These are phyloP conservation scores for Trimorus sp. DNA, from an alignment of 2,888 invertebrate species.

Conservation along the genomic window DNA sequence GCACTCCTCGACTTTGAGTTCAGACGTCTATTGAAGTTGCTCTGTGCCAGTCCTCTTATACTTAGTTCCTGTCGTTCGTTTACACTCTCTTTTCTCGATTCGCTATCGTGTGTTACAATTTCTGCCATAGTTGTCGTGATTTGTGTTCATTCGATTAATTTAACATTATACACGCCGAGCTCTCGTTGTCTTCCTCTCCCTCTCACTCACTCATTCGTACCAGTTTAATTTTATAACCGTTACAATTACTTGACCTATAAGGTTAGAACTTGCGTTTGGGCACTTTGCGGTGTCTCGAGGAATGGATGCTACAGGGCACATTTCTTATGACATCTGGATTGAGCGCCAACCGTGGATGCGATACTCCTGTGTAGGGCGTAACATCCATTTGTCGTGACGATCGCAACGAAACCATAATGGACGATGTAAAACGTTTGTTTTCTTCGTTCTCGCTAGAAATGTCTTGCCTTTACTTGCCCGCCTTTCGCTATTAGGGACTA, in stretches of 20 bases:
- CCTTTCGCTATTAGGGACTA: slow-evolving; percentile 68
- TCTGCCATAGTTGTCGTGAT: slow-evolving; percentile 32
- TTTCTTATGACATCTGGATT: neutral
- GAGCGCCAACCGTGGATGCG: slow-evolving; percentile 40
- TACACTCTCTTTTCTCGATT: slow-evolving; percentile 34
- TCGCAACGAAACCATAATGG: slow-evolving; percentile 53
- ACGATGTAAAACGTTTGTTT: slow-evolving; percentile 60
- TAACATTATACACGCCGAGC: slow-evolving; percentile 50
- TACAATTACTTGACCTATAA: slow-evolving; percentile 56
- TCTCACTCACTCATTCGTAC: slow-evolving; percentile 36
- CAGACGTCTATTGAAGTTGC: slow-evolving; percentile 73
- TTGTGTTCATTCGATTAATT: slow-evolving; percentile 35
- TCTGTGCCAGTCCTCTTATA: slow-evolving; percentile 50
- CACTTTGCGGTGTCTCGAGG: slow-evolving; percentile 61
- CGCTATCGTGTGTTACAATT: slow-evolving; percentile 22
- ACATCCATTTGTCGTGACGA: slow-evolving; percentile 59
- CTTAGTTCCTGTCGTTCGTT: slow-evolving; percentile 42
- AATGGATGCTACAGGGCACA: slow-evolving; percentile 42
- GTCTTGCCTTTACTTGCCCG: slow-evolving; percentile 53
- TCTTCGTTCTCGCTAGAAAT: slow-evolving; percentile 51
- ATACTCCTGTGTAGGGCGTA: slow-evolving; percentile 1
- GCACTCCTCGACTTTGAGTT: slow-evolving; percentile 65
- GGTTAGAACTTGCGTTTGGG: slow-evolving; percentile 50
- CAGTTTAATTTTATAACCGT: slow-evolving; percentile 48
- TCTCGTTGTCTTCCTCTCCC: slow-evolving; percentile 25